These are phyloP conservation scores for Drosophila bunnanda DNA, from an alignment of 2,888 invertebrate genomes.

Conservation along the genomic window DNA sequence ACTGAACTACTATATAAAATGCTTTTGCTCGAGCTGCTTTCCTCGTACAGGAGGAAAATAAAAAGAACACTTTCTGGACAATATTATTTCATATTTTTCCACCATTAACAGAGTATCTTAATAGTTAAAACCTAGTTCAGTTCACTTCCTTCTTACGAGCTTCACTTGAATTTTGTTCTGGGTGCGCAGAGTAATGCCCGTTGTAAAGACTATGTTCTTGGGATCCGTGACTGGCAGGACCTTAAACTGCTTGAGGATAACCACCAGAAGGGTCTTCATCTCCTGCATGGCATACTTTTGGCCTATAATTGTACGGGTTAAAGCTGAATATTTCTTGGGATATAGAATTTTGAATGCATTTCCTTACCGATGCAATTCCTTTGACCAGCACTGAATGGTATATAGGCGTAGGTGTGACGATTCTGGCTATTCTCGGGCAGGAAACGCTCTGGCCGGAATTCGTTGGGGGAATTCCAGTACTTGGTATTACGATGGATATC, in stretches of 20 bases:
- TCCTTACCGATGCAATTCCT: conserved; percentile 82
- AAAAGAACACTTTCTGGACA: background rate
- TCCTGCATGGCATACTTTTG: conserved; percentile 80
- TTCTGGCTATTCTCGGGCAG: conserved; percentile 85
- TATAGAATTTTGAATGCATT: background rate
- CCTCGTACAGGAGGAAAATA: background rate
- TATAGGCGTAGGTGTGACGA: conserved; percentile 77
- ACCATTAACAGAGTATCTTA: conserved; percentile 2
- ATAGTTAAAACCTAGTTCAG: background rate
- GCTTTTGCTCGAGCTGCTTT: background rate
- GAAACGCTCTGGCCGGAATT: conserved; percentile 80
- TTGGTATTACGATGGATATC: conserved; percentile 75
- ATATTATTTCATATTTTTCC: background rate
- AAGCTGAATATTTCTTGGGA: background rate
- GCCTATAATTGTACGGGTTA: conserved; percentile 12
- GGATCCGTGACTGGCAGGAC: conserved; percentile 54
- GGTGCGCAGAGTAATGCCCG: conserved; percentile 53
- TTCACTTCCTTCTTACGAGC: conserved; percentile 49
- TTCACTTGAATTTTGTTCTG: conserved; percentile 58
- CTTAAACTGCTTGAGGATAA: conserved; percentile 67
- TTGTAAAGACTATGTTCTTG: conserved; percentile 45
- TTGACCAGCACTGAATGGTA: conserved; percentile 83
- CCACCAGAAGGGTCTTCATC: conserved; percentile 73
- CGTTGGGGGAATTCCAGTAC: conserved; percentile 72
- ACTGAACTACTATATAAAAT: too few relatives aligned